Base-by-base conservation (phyloP, 1,140 invertebrate species). In the Ganaspis sp. region DNA sequence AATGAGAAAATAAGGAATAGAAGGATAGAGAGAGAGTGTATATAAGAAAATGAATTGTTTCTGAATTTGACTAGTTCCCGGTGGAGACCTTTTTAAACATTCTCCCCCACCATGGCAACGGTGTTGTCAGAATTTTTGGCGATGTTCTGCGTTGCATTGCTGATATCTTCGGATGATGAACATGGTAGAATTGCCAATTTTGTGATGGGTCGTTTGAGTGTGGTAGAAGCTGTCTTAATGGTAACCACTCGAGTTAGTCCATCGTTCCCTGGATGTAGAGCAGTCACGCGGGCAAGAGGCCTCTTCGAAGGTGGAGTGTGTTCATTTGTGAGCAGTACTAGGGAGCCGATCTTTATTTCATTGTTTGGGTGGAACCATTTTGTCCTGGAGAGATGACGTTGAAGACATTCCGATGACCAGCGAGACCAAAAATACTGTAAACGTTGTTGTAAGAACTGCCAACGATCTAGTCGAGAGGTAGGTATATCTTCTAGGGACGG, bases 301-400 rank as follows among this genome's bases (percentile, higher is more conserved):
- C 76, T 81, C 26, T 76, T 64, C 0, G 26, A 42, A 1, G 80
- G 79, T 0, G 82, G 80, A 23, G 75, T 19, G 0, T 74, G 69
- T 45, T 82, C n/a, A n/a, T n/a, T n/a, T n/a, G n/a, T n/a, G n/a
- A 85, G 3, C 0, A 85, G 29, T 1, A 83, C 81, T 0, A 85
- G 19, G 3, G 76, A 58, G 4, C 78, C 77, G 0, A 79, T 38
- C 9, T 42, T 42, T 19, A 82, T 15, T 15, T 75, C 72, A 9
- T 73, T 69, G 5, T 70, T 38, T 21, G n/a, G 40, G 1, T 58
- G 37, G 15, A 19, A n/a, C 82, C 84, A 85, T 71, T 79, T 76
- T 4, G 74, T 76, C 15, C 49, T 73, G 0, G 71, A 21, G 15
- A 72, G 74, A 1, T 49, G 12, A 9, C 45, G 54, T 21, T 76